Percentiles rank a stretch among this genome's conserved stretches.
phyloP scores from a whole-genome alignment of 2,797 vertebrate genomes.

The Austrolebias charrua region DNA sequence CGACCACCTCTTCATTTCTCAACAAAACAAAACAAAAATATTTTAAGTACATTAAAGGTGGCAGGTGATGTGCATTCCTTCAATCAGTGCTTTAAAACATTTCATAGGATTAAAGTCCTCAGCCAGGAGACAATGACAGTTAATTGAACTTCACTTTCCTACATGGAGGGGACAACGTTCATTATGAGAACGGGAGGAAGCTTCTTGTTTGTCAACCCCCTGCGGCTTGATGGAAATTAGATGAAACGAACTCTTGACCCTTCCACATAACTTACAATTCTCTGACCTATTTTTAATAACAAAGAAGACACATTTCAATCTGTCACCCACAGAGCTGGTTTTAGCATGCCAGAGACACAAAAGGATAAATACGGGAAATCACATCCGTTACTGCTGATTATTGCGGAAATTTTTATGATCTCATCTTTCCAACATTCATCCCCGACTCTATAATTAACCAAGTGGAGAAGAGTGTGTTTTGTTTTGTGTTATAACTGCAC shows the following conservation, averaged over 20 bases:
- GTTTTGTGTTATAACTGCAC: constrained; percentile 34
- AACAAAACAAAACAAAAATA: too few relatives aligned
- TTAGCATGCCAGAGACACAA: constrained; percentile 17
- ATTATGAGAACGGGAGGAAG: constrained; percentile 54
- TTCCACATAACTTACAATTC: constrained; percentile 49
- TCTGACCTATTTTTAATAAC: constrained; percentile 54
- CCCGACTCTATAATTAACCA: constrained; percentile 38
- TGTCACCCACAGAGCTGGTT: constrained; percentile 26
- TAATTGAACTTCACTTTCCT: constrained; percentile 59
- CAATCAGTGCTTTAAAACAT: too few relatives aligned
- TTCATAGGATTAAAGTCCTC: constrained; percentile 26
- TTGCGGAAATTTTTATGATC: constrained; percentile 44
- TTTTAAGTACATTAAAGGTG: too few relatives aligned
- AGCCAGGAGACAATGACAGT: constrained; percentile 61
- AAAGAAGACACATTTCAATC: constrained; percentile 30
- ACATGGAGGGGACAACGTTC: constrained; percentile 52
- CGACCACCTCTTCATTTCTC: too few relatives aligned
- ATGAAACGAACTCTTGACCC: constrained; percentile 59
- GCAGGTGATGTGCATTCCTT: too few relatives aligned
- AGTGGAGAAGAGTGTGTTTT: constrained; percentile 33
- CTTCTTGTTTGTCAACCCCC: constrained; percentile 51
- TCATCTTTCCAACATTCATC: constrained; percentile 32
- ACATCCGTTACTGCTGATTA: constrained; percentile 40
- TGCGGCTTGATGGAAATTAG: constrained; percentile 64
- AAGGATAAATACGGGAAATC: constrained; percentile 39